These are phyloP conservation scores for Ichneumoninae sp. DNA, from an alignment of 2,888 invertebrate species.

Conservation along the genomic window DNA sequence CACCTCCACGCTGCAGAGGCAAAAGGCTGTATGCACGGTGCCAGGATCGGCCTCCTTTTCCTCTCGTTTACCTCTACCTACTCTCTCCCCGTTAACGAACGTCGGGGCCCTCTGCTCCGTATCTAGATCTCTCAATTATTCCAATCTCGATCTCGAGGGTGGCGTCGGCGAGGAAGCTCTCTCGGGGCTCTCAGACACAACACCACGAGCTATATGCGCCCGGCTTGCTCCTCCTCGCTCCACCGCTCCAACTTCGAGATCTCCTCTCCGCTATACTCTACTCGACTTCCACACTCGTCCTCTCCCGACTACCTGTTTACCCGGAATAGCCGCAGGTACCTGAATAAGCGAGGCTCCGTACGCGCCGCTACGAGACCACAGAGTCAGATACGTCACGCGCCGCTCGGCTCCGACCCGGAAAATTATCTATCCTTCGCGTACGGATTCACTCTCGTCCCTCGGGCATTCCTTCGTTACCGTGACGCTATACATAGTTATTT, in stretches of 20 bases:
- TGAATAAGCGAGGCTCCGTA: constrained; percentile 46
- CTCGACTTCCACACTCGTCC: constrained; percentile 30
- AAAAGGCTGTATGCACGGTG: constrained; percentile 7
- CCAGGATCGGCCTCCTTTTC: constrained; percentile 27
- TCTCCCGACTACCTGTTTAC: constrained; percentile 71
- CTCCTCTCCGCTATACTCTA: constrained; percentile 34
- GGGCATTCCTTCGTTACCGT: not conserved
- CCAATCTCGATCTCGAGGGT: constrained; percentile 71
- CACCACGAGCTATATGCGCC: constrained; percentile 27
- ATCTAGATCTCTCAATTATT: constrained; percentile 74
- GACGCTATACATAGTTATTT: not conserved
- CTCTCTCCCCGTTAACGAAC: constrained; percentile 65
- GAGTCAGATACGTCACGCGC: constrained; percentile 56
- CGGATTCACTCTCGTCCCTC: constrained; percentile 11
- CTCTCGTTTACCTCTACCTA: constrained; percentile 22
- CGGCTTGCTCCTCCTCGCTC: constrained; percentile 26
- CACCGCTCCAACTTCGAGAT: constrained; percentile 29
- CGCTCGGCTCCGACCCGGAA: constrained; percentile 14
- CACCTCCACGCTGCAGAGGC: not conserved
- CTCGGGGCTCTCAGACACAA: constrained; percentile 42
- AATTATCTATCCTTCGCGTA: constrained; percentile 57
- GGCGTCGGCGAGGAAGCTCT: constrained; percentile 59
- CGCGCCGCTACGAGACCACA: constrained; percentile 40
- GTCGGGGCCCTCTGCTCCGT: constrained; percentile 46
- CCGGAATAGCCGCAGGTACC: constrained; percentile 65